Base-by-base conservation (phyloP, 2,888 invertebrate species). In the Drosophila atripex region DNA sequence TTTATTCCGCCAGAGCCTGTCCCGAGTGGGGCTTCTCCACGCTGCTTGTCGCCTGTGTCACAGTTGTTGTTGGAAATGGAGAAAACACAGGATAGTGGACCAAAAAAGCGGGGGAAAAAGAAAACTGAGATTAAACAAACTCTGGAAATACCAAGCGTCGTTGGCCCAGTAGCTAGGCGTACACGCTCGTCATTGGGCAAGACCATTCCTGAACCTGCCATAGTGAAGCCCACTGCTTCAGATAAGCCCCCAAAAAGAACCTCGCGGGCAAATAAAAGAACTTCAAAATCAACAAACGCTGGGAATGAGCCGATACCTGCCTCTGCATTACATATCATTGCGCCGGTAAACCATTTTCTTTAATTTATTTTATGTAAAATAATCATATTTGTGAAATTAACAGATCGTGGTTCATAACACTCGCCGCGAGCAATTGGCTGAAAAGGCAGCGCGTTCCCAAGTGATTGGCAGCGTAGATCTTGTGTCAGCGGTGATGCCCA, bases 391-490 rank as follows among this genome's bases (percentile, higher is more conserved):
- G 1, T 14, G 2, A 5, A 4, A 12, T 12, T 3, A 32, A n/a
- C 35, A 68, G 50, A 35, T 30, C 14, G 2, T 6, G 2, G 35
- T 9, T 1, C 16, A 23, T 11, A 18, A 6, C 2, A 25, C 1
- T 9, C 38, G 28, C 6, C 69, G 71, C 0, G 38, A 30, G 12
- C 28, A 51, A 21, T 45, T 79, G 2, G 78, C 86, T 0, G 85
- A 89, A 57, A 0, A 64, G 0, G 88, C 87, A 6, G 89, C 88
- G 0, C 80, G 82, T 14, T 69, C 80, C 0, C 47, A 52, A 3
- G 76, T 79, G 7, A 35, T 88, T 6, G 90, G 79, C 18, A 70
- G 58, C 11, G 72, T 90, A 3, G 90, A 90, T 66, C 68, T 90
- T 52, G 72, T 86, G 0, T 76, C 89, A 0, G 86, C 84, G 43